Evolutionary conservation across 2,888 invertebrate genomes (phyloP), one percentile per base, ranked within the genome.

Genomic region (Entomobrya multifasciata): DNA sequence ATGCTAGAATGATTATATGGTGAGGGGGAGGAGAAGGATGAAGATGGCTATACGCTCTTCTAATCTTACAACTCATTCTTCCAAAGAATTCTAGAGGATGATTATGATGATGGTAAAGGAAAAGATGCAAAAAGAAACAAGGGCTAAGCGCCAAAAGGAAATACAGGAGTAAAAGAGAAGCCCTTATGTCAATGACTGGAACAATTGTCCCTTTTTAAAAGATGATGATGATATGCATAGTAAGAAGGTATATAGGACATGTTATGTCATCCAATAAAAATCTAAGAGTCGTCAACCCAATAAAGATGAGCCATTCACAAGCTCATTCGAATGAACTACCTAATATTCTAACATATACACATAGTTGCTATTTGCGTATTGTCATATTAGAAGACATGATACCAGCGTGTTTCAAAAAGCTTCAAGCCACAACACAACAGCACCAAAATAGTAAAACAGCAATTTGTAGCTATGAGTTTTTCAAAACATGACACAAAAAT

Each of bases 291-390:
- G 88, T 88, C 89, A 88, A 82, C 88, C 87, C 86, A 86, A 86
- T 87, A 90, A 88, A 86, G 88, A 90, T 88, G 88, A 89, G 79
- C 86, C 88, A 87, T 89, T 89, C 81, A 77, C 86, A 83, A 87
- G 85, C 77, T 83, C 88, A 86, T 88, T 86, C 65, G 62, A 76
- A 88, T 87, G 77, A 85, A 81, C 88, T 89, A 49, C 55, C 52
- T 52, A 15, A 72, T 41, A 72, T 36, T 13, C 17, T 11, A 11
- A 60, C 20, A 57, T 57, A 57, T 4, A 30, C 60, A 60, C 60
- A 60, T 11, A 22, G 60, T n/a, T n/a, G n/a, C n/a, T n/a, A n/a
- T n/a, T n/a, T n/a, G n/a, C n/a, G n/a, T n/a, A n/a, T n/a, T n/a
- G n/a, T n/a, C n/a, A n/a, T n/a, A n/a, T n/a, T n/a, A n/a, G n/a